Conservation (phyloP, 2,113 vertebrate species). For the Rhinoptilus africanus region DNA sequence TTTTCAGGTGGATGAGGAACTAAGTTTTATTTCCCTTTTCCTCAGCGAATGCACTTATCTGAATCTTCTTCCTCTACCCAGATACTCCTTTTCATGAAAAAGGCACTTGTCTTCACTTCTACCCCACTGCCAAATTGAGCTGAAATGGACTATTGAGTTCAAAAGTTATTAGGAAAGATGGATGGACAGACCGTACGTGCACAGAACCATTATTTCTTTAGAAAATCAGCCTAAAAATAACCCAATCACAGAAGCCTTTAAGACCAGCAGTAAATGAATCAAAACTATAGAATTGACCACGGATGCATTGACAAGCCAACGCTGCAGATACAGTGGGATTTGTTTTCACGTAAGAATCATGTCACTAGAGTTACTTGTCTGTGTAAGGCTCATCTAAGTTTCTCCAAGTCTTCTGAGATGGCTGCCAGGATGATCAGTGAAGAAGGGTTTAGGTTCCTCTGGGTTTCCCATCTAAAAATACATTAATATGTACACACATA, state of each 20-base stretch:
- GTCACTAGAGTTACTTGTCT: background rate
- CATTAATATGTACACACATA: rapidly evolving
- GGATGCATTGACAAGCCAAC: background rate
- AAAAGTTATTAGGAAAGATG: background rate
- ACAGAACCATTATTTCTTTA: background rate
- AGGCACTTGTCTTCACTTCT: background rate
- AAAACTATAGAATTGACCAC: background rate
- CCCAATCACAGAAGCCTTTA: background rate
- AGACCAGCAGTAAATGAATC: background rate
- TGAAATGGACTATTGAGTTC: background rate
- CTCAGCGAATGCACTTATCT: background rate
- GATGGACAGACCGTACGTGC: background rate
- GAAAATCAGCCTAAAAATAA: background rate
- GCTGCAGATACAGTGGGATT: background rate
- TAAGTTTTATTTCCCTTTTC: background rate
- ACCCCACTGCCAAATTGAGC: background rate
- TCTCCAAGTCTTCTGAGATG: background rate
- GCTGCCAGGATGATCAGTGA: background rate
- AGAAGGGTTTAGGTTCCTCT: background rate
- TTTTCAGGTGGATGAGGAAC: background rate
- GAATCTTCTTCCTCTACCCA: background rate
- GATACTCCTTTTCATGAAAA: background rate
- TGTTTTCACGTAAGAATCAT: background rate
- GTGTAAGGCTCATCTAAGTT: background rate
- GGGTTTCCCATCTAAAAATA: background rate